Evolutionary conservation across 2,113 vertebrate species (phyloP).

Genomic region (mouse (Mus musculus)): DNA sequence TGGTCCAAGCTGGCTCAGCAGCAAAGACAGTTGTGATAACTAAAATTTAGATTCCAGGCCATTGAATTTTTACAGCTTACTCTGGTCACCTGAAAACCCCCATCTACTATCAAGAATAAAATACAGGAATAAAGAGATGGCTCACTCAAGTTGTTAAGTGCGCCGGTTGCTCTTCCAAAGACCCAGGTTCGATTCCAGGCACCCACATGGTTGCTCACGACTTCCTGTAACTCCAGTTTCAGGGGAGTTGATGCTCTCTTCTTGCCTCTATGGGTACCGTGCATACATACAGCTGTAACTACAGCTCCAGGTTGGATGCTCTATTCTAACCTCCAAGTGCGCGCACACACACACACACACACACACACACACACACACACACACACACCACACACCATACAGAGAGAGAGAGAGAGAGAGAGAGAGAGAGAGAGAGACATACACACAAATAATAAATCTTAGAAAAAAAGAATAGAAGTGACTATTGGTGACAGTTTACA

Average conservation of each 20-base stretch:
- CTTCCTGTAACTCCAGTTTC: not conserved
- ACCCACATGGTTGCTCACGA: not conserved
- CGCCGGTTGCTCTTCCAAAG: not conserved
- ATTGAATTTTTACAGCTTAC: not conserved
- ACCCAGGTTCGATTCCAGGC: too few relatives aligned
- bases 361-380: too few relatives aligned
- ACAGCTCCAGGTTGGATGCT: not conserved
- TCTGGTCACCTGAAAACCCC: conserved; percentile 12
- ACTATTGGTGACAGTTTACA: not conserved
- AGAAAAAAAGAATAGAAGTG: not conserved
- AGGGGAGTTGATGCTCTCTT: not conserved
- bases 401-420: too few relatives aligned
- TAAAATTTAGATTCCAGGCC: not conserved
- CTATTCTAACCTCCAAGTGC: not conserved
- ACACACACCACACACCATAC: not conserved
- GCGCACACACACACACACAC: too few relatives aligned
- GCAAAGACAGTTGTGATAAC: not conserved
- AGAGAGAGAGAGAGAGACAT: too few relatives aligned
- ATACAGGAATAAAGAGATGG: not conserved
- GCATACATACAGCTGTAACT: not conserved
- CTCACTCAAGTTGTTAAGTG: not conserved
- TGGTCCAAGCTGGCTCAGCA: not conserved
- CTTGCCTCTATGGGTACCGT: too few relatives aligned
- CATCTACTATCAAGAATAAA: conserved; percentile 21
- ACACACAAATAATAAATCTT: not conserved